Evolutionary conservation across 35 echinoderm and acorn worm genomes (phyloP), one percentile per base, ranked within the genome.

Genomic region (Lytechinus pictus): DNA sequence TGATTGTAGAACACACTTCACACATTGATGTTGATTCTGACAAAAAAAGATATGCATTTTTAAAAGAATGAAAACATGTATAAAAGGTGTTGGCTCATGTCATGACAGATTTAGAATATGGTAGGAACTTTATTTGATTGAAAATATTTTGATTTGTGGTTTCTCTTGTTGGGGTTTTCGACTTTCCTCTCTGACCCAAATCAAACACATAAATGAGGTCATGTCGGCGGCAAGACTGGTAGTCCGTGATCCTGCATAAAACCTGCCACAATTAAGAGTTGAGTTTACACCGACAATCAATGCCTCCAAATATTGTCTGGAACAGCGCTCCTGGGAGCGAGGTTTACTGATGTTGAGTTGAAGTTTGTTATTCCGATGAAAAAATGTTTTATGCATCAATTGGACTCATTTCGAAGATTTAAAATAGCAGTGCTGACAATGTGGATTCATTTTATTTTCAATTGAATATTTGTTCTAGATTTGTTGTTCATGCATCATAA

Each of bases 141-240:
- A n/a, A 44, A 79, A 79, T 79, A 79, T 79, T 79, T 19, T 79
- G 66, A 79, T 79, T 79, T 79, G 66, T 79, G 66, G 66, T 24
- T 79, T 79, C 21, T 79, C 16, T 24, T 79, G 5, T 7, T 44
- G n/a, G 21, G 2, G 16, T 24, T 14, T 24, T 79, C 8, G 4
- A 5, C 66, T 79, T 79, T 79, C 66, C 66, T n/a, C 61, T 72
- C 66, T 79, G 66, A 79, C 66, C 66, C 66, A 79, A 79, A 79
- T 79, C n/a, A 79, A 79, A 79, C 66, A 79, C 66, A 24, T 79
- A 79, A 79, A 79, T 79, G 66, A 24, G 66, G 66, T 79, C 66
- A 79, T 6, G 66, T 79, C n/a, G 66, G 66, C 66, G 66, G 66
- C 66, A n/a, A 79, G 66, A 79, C 66, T 79, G 33, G 33, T 16